Conservation (phyloP, 1,140 invertebrate genomes). For the Drosophila pseudoananassae region DNA sequence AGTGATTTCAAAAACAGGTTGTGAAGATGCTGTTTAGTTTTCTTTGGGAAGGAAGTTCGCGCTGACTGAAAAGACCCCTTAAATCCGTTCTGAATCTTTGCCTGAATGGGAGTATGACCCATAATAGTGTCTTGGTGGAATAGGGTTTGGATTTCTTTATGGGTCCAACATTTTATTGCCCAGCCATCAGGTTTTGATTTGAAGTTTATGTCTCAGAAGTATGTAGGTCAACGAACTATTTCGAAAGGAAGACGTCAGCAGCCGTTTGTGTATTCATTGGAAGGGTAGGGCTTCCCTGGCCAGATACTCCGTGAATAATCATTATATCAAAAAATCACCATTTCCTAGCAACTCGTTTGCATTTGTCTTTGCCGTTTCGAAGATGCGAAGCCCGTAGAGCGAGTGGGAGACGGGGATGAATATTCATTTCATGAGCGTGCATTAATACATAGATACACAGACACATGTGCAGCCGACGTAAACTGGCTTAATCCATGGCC, state of each 20-base stretch:
- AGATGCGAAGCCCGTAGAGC: slow-evolving; percentile 27
- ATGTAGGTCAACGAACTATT: slow-evolving; percentile 48
- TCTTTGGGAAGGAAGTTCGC: background rate
- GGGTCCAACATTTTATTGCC: slow-evolving; percentile 29
- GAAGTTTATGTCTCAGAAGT: slow-evolving; percentile 15
- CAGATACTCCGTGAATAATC: slow-evolving; percentile 25
- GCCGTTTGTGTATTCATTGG: slow-evolving; percentile 21
- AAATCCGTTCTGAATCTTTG: no score
- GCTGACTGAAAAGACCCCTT: no score
- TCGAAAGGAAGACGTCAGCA: slow-evolving; percentile 1
- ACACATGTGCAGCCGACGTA: slow-evolving; percentile 19
- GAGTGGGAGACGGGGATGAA: slow-evolving; percentile 32
- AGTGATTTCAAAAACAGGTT: background rate
- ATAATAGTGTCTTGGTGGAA: background rate
- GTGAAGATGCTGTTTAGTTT: no score
- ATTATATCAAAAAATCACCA: slow-evolving; percentile 37
- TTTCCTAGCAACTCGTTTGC: slow-evolving; percentile 33
- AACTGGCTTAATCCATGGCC: slow-evolving; percentile 43
- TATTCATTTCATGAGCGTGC: slow-evolving; percentile 35
- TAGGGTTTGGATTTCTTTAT: slow-evolving; percentile 3
- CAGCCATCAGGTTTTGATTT: slow-evolving; percentile 22
- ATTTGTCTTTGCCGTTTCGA: slow-evolving; percentile 21
- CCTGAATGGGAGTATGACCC: background rate
- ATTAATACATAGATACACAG: slow-evolving; percentile 27
- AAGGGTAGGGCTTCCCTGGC: slow-evolving; percentile 31